Conservation (phyloP, 2,113 vertebrate species). For the Myocastor coypus region DNA sequence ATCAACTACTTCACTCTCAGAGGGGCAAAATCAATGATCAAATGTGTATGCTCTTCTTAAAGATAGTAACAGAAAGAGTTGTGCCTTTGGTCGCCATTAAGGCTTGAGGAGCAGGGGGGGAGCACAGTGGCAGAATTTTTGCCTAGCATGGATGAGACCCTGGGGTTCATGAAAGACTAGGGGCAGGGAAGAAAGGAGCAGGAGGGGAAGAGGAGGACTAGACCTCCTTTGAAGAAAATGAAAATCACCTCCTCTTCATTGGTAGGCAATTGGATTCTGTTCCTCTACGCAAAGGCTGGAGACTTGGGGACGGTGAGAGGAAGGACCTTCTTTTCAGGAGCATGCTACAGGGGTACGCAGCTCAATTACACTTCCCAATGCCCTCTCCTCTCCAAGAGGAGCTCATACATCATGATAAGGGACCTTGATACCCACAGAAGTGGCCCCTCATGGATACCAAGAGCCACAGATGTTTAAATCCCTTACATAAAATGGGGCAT, state of each 20-base stretch:
- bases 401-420: neutral
- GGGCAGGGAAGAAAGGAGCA: too few species aligned
- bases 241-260: slow-evolving; percentile 89
- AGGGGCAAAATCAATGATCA: slow-evolving; percentile 2
- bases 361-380: slow-evolving; percentile 52
- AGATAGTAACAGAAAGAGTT: neutral
- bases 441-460: neutral
- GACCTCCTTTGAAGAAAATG: neutral
- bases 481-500: neutral
- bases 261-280: slow-evolving; percentile 84
- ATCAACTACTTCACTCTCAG: slow-evolving; percentile 13
- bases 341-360: slow-evolving; percentile 87
- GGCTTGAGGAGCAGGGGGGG: neutral
- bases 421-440: neutral
- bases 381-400: neutral
- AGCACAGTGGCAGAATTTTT: neutral
- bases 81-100: neutral
- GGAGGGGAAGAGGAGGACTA: neutral
- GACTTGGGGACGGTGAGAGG: slow-evolving; percentile 94
- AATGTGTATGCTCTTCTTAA: slow-evolving; percentile 13
- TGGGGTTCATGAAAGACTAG: neutral
- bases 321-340: slow-evolving; percentile 92
- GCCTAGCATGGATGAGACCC: neutral
- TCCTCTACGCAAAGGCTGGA: slow-evolving; percentile 93
- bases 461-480: neutral